Conservation (phyloP, 37 sponge, comb jelly and placozoan species). For the Hexactinellida sp. region DNA sequence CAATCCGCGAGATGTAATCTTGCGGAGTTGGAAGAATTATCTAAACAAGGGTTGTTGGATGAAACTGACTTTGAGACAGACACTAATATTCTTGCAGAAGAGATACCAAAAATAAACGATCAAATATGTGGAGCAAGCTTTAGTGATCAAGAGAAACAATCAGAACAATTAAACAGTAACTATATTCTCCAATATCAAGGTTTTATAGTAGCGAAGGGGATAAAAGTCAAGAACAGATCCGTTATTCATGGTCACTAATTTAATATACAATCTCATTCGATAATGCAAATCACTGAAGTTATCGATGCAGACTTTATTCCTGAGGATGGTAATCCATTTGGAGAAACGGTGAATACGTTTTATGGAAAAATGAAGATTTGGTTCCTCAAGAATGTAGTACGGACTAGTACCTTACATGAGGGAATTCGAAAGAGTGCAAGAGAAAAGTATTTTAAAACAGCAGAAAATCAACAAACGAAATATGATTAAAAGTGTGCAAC, state of each 20-base stretch:
- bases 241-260: background rate
- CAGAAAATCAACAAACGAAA: too few species aligned
- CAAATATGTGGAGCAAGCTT: background rate
- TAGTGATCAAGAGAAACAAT: background rate
- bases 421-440: background rate
- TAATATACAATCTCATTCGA: background rate
- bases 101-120: background rate
- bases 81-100: background rate
- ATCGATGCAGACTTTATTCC: background rate
- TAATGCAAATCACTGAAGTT: background rate
- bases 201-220: background rate
- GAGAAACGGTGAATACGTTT: background rate
- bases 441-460: background rate
- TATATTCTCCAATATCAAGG: background rate
- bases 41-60: background rate
- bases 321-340: background rate
- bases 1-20: conserved; percentile 8
- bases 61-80: background rate
- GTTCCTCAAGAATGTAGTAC: background rate
- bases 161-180: background rate
- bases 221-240: background rate
- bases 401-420: background rate
- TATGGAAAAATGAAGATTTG: background rate
- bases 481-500: too few species aligned
- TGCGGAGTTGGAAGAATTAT: background rate